phyloP scores from a whole-genome alignment of 2,797 vertebrate species.

The Cottoperca gobio region DNA sequence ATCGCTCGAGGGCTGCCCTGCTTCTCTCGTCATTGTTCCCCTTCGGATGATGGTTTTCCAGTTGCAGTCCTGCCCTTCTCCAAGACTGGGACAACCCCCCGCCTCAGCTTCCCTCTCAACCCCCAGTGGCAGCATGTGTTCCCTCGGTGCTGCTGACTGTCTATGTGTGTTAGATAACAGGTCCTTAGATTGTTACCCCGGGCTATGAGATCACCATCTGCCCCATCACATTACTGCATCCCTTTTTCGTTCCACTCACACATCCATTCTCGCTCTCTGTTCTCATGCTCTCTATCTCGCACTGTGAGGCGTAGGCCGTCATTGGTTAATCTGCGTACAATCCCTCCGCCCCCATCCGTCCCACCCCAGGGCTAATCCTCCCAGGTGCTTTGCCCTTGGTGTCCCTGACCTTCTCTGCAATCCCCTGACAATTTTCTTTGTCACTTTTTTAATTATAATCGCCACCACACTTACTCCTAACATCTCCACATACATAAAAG shows the following conservation, averaged over 20 bases:
- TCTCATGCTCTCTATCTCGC: conserved; percentile 5
- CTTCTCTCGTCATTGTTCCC: conserved; percentile 24
- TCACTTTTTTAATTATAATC: conserved; percentile 14
- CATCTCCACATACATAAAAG: conserved; percentile 6
- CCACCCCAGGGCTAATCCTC: conserved; percentile 66
- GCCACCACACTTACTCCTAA: background rate
- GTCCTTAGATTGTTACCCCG: conserved; percentile 72
- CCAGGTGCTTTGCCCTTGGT: conserved; percentile 41
- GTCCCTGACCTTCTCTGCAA: conserved; percentile 58
- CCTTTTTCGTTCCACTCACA: conserved; percentile 29
- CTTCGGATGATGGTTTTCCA: conserved; percentile 37
- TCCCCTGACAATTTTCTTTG: conserved; percentile 16
- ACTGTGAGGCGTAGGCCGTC: conserved; percentile 46
- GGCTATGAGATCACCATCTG: conserved; percentile 77
- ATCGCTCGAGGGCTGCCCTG: conserved; percentile 32
- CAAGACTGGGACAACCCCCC: conserved; percentile 7
- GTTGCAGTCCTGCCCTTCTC: conserved; percentile 20
- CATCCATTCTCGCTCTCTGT: conserved; percentile 5
- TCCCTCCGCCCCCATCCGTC: conserved; percentile 34
- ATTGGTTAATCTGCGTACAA: conserved; percentile 75
- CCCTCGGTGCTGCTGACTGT: conserved; percentile 60
- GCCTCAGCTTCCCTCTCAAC: background rate
- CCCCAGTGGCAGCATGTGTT: conserved; percentile 60
- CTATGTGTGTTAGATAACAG: conserved; percentile 74
- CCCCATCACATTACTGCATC: conserved; percentile 68